phyloP scores from a whole-genome alignment of 1,140 invertebrate species.

The Lucilia sericata region DNA sequence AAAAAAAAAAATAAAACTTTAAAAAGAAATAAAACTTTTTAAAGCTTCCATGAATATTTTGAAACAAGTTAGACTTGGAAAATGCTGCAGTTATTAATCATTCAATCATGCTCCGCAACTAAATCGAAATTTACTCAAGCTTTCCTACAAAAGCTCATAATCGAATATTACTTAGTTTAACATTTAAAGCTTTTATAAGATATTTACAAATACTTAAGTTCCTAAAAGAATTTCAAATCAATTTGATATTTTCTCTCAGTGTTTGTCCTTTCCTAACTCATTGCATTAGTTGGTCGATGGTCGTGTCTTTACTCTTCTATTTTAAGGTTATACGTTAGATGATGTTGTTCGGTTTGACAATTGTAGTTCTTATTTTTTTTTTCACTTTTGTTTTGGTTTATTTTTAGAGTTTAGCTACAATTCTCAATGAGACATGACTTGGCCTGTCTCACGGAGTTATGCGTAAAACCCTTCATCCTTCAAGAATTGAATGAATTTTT shows the following conservation, averaged over 20 bases:
- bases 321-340: not conserved
- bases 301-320: not conserved
- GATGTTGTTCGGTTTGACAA: not conserved
- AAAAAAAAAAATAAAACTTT: no score
- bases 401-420: conserved; percentile 5
- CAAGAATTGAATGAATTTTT: not conserved
- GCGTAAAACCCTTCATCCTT: conserved; percentile 14
- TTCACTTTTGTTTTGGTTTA: not conserved
- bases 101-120: no score
- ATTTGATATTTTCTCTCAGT: not conserved
- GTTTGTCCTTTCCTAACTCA: not conserved
- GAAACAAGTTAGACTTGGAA: no score
- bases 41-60: no score
- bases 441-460: not conserved
- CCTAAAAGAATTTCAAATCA: no score
- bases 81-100: no score
- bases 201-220: no score
- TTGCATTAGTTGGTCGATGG: not conserved
- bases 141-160: no score
- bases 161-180: no score
- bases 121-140: no score
- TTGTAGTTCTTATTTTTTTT: not conserved
- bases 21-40: no score
- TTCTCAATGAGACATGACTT: conserved; percentile 23
- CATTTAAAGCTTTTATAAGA: no score